These are phyloP conservation scores for Nesometra sesokonis DNA, from an alignment of 35 echinoderm and acorn worm species.

Conservation along the genomic window DNA sequence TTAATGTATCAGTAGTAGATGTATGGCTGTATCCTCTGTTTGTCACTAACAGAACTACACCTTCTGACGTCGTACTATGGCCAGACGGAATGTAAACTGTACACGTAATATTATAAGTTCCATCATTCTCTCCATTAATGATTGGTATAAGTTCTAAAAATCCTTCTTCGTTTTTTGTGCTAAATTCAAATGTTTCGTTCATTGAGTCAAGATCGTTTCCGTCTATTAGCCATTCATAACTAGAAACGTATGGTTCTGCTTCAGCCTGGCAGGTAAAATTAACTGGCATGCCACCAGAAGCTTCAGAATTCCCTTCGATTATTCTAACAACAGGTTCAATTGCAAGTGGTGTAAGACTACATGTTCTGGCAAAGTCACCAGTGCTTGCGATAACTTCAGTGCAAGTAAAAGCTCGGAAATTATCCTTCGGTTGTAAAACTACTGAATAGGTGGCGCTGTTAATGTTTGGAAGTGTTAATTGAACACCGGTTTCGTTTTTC, in stretches of 20 bases:
- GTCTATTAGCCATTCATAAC: background rate
- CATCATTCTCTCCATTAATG: background rate
- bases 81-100: background rate
- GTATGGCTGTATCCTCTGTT: background rate
- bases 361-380: background rate
- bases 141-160: background rate
- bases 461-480: background rate
- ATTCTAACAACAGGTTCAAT: background rate
- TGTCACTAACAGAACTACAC: background rate
- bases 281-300: background rate
- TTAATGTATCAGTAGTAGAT: background rate
- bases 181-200: background rate
- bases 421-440: background rate
- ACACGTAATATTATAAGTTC: background rate
- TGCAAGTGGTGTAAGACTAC: background rate
- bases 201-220: background rate
- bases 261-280: background rate
- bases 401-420: background rate
- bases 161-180: background rate
- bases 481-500: background rate
- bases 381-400: background rate
- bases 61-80: background rate
- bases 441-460: background rate
- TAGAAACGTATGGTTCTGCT: background rate
- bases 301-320: background rate